phyloP scores from a whole-genome alignment of 2,888 invertebrate species.

The Aphodius sticticus region DNA sequence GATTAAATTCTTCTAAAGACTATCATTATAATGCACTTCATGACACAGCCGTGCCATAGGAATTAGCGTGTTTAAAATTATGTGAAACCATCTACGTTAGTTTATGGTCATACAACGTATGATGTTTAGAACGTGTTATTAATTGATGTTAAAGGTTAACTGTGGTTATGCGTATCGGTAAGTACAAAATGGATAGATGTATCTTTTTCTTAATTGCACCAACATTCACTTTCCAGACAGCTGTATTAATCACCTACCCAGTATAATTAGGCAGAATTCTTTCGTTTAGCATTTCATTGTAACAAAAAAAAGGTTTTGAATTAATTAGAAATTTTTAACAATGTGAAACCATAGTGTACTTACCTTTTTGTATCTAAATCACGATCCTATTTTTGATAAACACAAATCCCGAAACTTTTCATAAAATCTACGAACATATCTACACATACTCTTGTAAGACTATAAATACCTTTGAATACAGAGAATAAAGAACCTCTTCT shows the following conservation, averaged over 20 bases:
- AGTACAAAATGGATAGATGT: not conserved
- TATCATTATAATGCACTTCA: not conserved
- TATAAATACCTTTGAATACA: too few species aligned
- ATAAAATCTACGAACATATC: too few species aligned
- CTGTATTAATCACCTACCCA: not conserved
- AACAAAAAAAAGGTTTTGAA: not conserved
- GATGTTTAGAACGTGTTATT: not conserved
- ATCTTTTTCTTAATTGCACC: not conserved
- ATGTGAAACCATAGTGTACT: too few species aligned
- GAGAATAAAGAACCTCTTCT: too few species aligned
- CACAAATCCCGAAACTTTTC: too few species aligned
- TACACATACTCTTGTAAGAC: too few species aligned
- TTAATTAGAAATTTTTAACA: not conserved
- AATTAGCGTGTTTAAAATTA: not conserved
- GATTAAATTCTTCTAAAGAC: not conserved
- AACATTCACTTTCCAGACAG: not conserved
- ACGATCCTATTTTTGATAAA: too few species aligned
- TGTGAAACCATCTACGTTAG: not conserved
- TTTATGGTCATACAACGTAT: not conserved
- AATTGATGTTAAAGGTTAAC: constrained; percentile 4
- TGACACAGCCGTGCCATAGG: not conserved
- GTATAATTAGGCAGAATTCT: not conserved
- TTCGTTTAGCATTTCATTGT: not conserved
- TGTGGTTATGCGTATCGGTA: not conserved
- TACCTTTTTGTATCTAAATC: too few species aligned